phyloP scores from a whole-genome alignment of 2,797 vertebrate genomes.

The Hyperoplus lanceolatus region DNA sequence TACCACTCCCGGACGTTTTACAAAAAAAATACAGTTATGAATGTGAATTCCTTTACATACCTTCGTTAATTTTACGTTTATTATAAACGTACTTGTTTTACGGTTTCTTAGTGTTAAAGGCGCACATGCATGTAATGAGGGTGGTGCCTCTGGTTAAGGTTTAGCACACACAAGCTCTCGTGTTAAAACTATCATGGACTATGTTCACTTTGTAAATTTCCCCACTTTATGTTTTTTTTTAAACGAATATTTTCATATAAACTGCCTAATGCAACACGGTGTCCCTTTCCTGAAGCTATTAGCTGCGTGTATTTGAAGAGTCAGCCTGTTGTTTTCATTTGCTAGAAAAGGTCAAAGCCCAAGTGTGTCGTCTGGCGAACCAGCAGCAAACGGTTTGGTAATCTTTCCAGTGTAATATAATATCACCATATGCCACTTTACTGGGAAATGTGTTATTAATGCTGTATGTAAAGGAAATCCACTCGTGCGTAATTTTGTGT shows the following conservation, averaged over 20 bases:
- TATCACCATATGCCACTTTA: slow-evolving; percentile 43
- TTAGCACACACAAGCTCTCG: slow-evolving; percentile 52
- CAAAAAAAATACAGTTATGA: slow-evolving; percentile 32
- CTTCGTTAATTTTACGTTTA: slow-evolving; percentile 25
- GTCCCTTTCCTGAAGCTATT: neutral
- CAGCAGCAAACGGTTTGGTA: slow-evolving; percentile 29
- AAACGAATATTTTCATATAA: slow-evolving; percentile 30
- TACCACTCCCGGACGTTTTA: slow-evolving; percentile 39
- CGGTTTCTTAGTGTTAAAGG: slow-evolving; percentile 72
- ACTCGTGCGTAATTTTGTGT: slow-evolving; percentile 50
- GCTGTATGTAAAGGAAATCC: slow-evolving; percentile 53
- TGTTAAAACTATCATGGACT: slow-evolving; percentile 56
- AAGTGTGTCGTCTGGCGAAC: slow-evolving; percentile 44
- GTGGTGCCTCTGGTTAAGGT: slow-evolving; percentile 59
- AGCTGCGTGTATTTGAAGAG: slow-evolving; percentile 25
- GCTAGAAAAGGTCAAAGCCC: slow-evolving; percentile 67
- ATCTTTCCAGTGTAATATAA: slow-evolving; percentile 50
- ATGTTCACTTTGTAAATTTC: slow-evolving; percentile 23
- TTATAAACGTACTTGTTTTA: slow-evolving; percentile 69
- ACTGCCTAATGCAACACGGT: neutral
- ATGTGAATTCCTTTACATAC: slow-evolving; percentile 29
- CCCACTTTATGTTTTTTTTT: slow-evolving; percentile 20
- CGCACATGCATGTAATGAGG: slow-evolving; percentile 69
- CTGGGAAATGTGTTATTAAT: slow-evolving; percentile 55
- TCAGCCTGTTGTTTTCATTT: slow-evolving; percentile 47